Conservation (phyloP, 2,113 vertebrate genomes). For the Oxygymnocypris stewartii region DNA sequence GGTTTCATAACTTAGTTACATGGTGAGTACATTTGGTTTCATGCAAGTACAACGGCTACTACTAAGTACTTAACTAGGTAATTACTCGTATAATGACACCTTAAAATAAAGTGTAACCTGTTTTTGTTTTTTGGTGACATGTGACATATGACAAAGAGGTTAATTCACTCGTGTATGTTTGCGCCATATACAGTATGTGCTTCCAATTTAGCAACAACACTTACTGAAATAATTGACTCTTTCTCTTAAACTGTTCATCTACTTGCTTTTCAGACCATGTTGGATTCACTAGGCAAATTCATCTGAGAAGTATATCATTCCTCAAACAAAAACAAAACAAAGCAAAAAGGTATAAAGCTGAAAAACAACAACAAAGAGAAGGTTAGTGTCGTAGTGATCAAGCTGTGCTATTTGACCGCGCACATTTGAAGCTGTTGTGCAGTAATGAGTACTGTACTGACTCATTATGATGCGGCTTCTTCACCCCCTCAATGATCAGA, state of each 20-base stretch:
- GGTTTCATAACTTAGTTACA: too few relatives aligned
- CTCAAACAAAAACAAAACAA: neutral
- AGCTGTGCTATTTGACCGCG: conserved; percentile 20
- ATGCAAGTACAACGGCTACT: too few relatives aligned
- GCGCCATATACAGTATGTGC: neutral
- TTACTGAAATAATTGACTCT: neutral
- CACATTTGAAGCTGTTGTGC: conserved; percentile 24
- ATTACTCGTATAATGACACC: too few relatives aligned
- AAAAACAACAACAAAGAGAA: neutral
- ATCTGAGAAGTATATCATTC: neutral
- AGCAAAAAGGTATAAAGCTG: neutral
- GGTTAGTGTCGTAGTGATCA: neutral
- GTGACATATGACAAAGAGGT: neutral
- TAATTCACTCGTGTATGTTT: neutral
- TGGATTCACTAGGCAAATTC: neutral
- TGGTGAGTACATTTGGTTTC: too few relatives aligned
- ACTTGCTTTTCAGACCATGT: neutral
- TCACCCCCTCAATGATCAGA: conserved; percentile 27
- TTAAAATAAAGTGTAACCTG: too few relatives aligned
- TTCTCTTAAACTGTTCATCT: neutral
- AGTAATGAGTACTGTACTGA: conserved; percentile 38
- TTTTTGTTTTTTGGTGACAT: too few relatives aligned
- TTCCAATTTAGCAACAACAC: neutral
- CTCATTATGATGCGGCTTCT: conserved; percentile 44
- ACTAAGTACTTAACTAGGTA: too few relatives aligned